Percentiles rank a stretch among this genome's conserved stretches.
phyloP scores from a whole-genome alignment of 2,797 vertebrate genomes.

The Semaprochilodus insignis region DNA sequence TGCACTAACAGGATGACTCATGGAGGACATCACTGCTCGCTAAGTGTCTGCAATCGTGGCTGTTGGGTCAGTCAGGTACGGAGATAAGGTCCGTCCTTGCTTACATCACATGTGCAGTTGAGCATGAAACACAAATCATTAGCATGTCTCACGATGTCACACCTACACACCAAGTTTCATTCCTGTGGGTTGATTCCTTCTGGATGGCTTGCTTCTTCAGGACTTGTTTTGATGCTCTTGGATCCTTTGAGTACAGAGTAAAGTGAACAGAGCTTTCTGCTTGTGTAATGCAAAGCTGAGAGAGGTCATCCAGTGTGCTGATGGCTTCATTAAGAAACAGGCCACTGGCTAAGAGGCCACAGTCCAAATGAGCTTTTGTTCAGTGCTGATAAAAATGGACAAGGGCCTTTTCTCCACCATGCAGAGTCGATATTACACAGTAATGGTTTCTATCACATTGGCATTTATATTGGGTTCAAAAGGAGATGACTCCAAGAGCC shows the following conservation, averaged over 20 bases:
- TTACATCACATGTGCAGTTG: too few species aligned
- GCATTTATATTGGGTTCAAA: background rate
- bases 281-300: conserved; percentile 27
- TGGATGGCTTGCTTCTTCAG: too few species aligned
- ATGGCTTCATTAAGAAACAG: conserved; percentile 26
- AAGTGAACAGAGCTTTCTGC: background rate
- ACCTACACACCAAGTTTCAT: too few species aligned
- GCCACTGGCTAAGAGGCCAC: conserved; percentile 28
- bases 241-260: background rate
- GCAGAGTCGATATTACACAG: background rate
- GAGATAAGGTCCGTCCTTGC: too few species aligned
- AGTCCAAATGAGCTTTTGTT: conserved; percentile 36
- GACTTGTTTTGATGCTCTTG: too few species aligned
- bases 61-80: too few species aligned
- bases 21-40: too few species aligned
- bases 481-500: background rate
- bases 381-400: conserved; percentile 29
- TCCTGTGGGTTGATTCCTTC: too few species aligned
- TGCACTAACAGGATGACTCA: too few species aligned
- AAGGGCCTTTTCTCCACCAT: background rate
- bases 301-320: conserved; percentile 30
- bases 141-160: too few species aligned
- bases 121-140: too few species aligned
- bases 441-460: background rate
- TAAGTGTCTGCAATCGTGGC: too few species aligned